Percentiles rank a stretch among this genome's conserved stretches.
These are phyloP conservation scores for Andricus grossulariae DNA, from an alignment of 1,140 invertebrate species.

Conservation along the genomic window DNA sequence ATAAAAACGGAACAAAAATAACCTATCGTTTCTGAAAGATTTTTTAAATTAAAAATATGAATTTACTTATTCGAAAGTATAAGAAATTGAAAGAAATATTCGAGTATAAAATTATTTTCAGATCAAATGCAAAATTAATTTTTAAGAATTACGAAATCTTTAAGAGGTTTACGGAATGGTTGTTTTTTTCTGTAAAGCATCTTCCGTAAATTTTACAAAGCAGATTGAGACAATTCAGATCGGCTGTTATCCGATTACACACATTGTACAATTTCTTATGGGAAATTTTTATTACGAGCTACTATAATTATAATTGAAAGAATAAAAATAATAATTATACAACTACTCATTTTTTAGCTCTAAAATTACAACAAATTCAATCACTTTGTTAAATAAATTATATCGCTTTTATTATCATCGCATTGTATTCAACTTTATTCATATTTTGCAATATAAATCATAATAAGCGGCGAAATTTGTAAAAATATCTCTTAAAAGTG, in stretches of 20 bases:
- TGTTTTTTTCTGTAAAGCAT: background rate
- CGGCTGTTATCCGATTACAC: background rate
- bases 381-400: background rate
- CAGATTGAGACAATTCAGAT: background rate
- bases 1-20: too few species aligned
- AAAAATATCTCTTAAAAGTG: background rate
- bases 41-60: too few species aligned
- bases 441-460: conserved; percentile 20
- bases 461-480: background rate
- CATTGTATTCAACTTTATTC: conserved; percentile 1
- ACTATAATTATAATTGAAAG: background rate
- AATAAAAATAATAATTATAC: background rate
- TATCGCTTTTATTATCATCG: background rate
- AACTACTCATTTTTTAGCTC: background rate
- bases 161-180: background rate
- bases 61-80: too few species aligned
- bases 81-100: too few species aligned
- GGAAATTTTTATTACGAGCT: conserved; percentile 9
- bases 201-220: conserved; percentile 1
- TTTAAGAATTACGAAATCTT: background rate
- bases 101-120: too few species aligned
- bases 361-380: background rate
- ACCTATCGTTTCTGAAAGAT: too few species aligned
- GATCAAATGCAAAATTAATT: background rate
- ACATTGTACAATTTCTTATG: conserved; percentile 21